These are phyloP conservation scores for Sisyra terminalis DNA, from an alignment of 2,888 invertebrate species.

Conservation along the genomic window DNA sequence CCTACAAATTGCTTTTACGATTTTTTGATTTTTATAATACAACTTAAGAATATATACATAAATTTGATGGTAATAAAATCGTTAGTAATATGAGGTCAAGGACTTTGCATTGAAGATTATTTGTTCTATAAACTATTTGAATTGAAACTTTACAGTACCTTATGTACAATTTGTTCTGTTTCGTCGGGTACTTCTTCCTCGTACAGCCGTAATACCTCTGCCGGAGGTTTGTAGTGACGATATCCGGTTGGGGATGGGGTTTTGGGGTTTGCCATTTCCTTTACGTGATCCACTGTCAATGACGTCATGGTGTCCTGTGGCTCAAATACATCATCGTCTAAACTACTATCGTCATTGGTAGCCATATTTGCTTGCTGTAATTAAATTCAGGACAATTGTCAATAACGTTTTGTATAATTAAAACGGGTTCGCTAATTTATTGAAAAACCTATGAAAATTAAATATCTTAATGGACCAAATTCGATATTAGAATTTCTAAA, in stretches of 20 bases:
- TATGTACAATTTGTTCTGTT: constrained; percentile 44
- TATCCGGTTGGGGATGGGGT: constrained; percentile 67
- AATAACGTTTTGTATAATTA: neutral
- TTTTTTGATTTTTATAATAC: neutral
- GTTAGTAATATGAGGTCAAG: neutral
- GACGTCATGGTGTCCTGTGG: constrained; percentile 16
- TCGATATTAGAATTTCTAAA: no score
- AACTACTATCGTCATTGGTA: constrained; percentile 54
- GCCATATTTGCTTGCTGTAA: constrained; percentile 31
- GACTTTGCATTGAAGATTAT: no score
- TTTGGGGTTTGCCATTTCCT: constrained; percentile 22
- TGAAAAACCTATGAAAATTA: neutral
- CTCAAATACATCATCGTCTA: constrained; percentile 75
- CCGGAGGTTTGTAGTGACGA: constrained; percentile 59
- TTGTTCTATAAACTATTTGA: neutral
- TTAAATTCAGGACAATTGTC: constrained; percentile 7
- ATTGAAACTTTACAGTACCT: constrained; percentile 27
- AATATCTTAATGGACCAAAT: constrained; percentile 7
- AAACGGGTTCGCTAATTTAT: neutral
- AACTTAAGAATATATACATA: neutral
- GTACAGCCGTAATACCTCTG: constrained; percentile 42
- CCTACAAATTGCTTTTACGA: neutral
- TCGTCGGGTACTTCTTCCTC: constrained; percentile 29
- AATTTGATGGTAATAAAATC: neutral
- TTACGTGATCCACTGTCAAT: constrained; percentile 15